Evolutionary conservation across 2,888 invertebrate species (phyloP), one percentile per base, ranked within the genome.

Genomic region (Nebria brevicollis): DNA sequence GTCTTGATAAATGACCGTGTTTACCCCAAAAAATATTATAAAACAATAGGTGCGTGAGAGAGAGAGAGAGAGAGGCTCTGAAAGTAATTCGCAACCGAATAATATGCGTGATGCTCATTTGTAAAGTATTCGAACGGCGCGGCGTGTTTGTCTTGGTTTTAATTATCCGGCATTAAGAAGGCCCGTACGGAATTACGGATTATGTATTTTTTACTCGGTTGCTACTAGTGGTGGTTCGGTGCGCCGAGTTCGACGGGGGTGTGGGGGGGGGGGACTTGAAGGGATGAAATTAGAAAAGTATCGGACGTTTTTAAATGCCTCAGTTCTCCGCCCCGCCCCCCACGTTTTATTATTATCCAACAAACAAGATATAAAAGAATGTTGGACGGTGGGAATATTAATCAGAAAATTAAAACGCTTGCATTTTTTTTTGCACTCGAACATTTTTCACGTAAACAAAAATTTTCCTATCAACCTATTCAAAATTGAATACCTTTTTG

Each of bases 281-380:
- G 80, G 80, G 20, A 75, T 75, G 75, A 80, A 80, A 80, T 80
- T 80, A 80, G 80, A 80, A 80, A 80, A 80, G 80, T 80, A 80
- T 80, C 80, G 70, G 80, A 72, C 80, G 75, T 75, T 80, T 80
- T 80, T 80, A 80, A 80, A 80, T 80, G 70, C 70, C 78, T 80
- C 75, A 13, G 72, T 64, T 73, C 43, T 41, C 1, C n/a, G 34
- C 34, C 34, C 26, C n/a, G 1, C 34, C 34, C 26, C 68, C 25
- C 75, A 68, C 79, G 68, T 75, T 79, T 80, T 80, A 80, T 80
- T 80, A 80, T 80, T 80, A 80, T 80, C 80, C 80, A 72, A 75
- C 80, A 80, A 80, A 80, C 80, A 80, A 75, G 80, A 80, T 80
- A 80, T 80, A 75, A 80, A 80, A 80, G 80, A 80, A 75, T 80